A percentile compares a stretch with the other conserved stretches of the same genome.
phyloP scores from a whole-genome alignment of 2,113 vertebrate species.

The Clupea harengus region DNA sequence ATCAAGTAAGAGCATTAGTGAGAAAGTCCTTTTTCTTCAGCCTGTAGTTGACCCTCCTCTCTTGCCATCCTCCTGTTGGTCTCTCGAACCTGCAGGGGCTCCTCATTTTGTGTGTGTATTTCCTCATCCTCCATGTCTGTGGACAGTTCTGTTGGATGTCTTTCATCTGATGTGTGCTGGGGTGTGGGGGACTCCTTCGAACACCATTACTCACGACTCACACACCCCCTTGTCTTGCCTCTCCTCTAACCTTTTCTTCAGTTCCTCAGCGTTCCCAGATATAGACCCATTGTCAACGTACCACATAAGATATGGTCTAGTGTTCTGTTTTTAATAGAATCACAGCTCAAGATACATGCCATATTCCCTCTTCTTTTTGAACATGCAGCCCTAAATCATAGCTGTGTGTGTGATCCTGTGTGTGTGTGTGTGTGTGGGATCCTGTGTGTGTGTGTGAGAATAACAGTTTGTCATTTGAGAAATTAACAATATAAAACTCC shows the following conservation, averaged over 20 bases:
- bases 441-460: too few species aligned
- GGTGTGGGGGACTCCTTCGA: slow-evolving; percentile 53
- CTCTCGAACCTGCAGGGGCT: background rate
- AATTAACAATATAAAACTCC: background rate
- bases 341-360: background rate
- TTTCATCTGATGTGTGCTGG: slow-evolving; percentile 43
- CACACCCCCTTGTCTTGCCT: slow-evolving; percentile 30
- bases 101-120: slow-evolving; percentile 31
- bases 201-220: slow-evolving; percentile 15
- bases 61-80: background rate
- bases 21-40: slow-evolving; percentile 76
- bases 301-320: slow-evolving; percentile 27
- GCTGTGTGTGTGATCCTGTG: background rate
- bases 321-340: background rate
- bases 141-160: slow-evolving; percentile 40
- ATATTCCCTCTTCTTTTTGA: background rate
- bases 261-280: slow-evolving; percentile 50
- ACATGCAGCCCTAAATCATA: background rate
- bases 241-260: slow-evolving; percentile 55
- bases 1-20: slow-evolving; percentile 99
- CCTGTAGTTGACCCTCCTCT: slow-evolving; percentile 57
- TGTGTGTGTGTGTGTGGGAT: too few species aligned
- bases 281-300: slow-evolving; percentile 43
- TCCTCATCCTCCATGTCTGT: slow-evolving; percentile 54
- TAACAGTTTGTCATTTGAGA: too few species aligned